phyloP scores from a whole-genome alignment of 2,113 vertebrate species.

The Alces alces region DNA sequence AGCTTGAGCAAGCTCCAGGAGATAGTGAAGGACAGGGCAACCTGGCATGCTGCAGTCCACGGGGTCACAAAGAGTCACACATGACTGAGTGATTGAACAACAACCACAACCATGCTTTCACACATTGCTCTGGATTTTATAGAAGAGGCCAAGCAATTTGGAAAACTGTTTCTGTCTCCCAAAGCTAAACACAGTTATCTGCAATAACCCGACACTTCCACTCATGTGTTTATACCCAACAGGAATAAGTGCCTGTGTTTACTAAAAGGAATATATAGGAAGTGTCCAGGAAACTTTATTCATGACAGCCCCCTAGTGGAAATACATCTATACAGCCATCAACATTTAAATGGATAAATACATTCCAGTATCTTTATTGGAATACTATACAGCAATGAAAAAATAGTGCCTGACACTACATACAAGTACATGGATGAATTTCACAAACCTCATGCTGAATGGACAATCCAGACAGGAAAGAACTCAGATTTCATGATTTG shows the following conservation, averaged over 20 bases:
- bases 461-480: background rate
- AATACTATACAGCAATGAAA: background rate
- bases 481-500: background rate
- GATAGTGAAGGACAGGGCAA: background rate
- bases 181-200: background rate
- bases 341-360: background rate
- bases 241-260: background rate
- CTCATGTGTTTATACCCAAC: background rate
- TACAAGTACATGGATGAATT: background rate
- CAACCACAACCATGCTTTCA: background rate
- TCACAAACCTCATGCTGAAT: background rate
- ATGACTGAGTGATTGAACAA: background rate
- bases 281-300: background rate
- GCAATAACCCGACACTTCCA: background rate
- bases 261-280: background rate
- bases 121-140: background rate
- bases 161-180: background rate
- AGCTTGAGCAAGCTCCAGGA: background rate
- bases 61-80: background rate
- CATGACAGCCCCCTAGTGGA: background rate
- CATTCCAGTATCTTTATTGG: rapidly evolving
- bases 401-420: background rate
- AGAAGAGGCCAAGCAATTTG: background rate
- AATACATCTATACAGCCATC: background rate
- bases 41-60: background rate